A percentile compares a stretch with the other conserved stretches of the same genome.
These are phyloP conservation scores for Polydrusus pterygomalis DNA, from an alignment of 2,888 invertebrate genomes.

Conservation along the genomic window DNA sequence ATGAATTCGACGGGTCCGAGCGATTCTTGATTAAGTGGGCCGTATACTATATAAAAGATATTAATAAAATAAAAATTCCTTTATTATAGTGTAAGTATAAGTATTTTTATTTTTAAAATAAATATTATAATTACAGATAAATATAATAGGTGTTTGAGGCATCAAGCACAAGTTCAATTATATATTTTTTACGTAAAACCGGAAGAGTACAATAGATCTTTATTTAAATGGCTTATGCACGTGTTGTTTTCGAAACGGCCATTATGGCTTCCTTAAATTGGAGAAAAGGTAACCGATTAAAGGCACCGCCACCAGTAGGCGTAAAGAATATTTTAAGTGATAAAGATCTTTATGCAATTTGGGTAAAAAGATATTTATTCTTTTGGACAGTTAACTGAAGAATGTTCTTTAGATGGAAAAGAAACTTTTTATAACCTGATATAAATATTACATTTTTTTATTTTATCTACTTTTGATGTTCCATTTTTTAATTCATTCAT, in stretches of 20 bases:
- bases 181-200: constrained; percentile 14
- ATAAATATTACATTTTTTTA: background rate
- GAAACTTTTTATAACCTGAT: too few species aligned
- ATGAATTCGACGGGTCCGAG: too few species aligned
- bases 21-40: too few species aligned
- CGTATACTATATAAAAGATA: too few species aligned
- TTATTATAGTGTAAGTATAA: too few species aligned
- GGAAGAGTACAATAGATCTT: constrained; percentile 28
- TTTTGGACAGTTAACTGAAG: background rate
- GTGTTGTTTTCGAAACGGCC: constrained; percentile 18
- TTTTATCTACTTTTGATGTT: background rate
- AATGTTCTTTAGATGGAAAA: too few species aligned
- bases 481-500: background rate
- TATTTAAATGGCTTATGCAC: constrained; percentile 28
- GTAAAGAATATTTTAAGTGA: constrained; percentile 30
- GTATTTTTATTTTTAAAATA: too few species aligned
- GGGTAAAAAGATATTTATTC: background rate
- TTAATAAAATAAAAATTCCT: too few species aligned
- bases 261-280: constrained; percentile 19
- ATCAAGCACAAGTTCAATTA: too few species aligned
- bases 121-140: too few species aligned
- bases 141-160: too few species aligned
- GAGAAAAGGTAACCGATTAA: constrained; percentile 11
- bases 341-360: constrained; percentile 33
- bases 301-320: constrained; percentile 36